A percentile compares a stretch with the other conserved stretches of the same genome.
Conservation (phyloP, 2,113 vertebrate genomes). For the Nematolebias whitei region DNA sequence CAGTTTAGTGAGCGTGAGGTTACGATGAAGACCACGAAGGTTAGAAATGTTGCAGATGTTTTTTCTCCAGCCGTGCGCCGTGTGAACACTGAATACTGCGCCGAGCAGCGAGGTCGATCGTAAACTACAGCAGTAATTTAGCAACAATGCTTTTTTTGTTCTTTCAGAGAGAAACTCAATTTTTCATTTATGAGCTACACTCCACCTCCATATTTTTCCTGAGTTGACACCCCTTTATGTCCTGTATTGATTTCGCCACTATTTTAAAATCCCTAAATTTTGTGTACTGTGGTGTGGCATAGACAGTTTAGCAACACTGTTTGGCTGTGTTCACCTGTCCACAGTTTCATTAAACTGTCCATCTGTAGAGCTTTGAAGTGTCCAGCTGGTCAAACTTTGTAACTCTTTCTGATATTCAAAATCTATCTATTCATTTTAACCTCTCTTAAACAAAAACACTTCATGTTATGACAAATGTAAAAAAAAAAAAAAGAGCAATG, state of each 20-base stretch:
- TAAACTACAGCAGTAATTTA: slow-evolving; percentile 69
- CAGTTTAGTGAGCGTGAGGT: slow-evolving; percentile 14
- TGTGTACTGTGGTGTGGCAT: slow-evolving; percentile 26
- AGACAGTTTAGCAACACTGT: slow-evolving; percentile 34
- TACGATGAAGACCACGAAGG: slow-evolving; percentile 32
- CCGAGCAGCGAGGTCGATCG: slow-evolving; percentile 44
- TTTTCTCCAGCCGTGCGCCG: slow-evolving; percentile 34
- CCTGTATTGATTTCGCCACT: slow-evolving; percentile 59
- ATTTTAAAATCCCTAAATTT: slow-evolving; percentile 56
- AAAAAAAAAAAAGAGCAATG: not conserved
- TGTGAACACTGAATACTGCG: slow-evolving; percentile 44
- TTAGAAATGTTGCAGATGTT: slow-evolving; percentile 48
- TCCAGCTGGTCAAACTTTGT: not conserved
- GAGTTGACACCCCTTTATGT: slow-evolving; percentile 57
- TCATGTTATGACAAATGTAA: not conserved
- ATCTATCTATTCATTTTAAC: not conserved
- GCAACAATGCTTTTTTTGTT: slow-evolving; percentile 59
- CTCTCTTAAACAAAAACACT: not conserved
- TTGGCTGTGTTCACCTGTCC: slow-evolving; percentile 37
- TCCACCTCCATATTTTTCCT: slow-evolving; percentile 47
- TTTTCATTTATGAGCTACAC: slow-evolving; percentile 67
- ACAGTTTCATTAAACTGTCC: slow-evolving; percentile 45
- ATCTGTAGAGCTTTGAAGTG: slow-evolving; percentile 1
- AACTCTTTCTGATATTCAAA: slow-evolving; percentile 17
- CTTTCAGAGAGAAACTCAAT: slow-evolving; percentile 50